Evolutionary conservation across 2,888 invertebrate species (phyloP).

Genomic region (Plagodis pulveraria): DNA sequence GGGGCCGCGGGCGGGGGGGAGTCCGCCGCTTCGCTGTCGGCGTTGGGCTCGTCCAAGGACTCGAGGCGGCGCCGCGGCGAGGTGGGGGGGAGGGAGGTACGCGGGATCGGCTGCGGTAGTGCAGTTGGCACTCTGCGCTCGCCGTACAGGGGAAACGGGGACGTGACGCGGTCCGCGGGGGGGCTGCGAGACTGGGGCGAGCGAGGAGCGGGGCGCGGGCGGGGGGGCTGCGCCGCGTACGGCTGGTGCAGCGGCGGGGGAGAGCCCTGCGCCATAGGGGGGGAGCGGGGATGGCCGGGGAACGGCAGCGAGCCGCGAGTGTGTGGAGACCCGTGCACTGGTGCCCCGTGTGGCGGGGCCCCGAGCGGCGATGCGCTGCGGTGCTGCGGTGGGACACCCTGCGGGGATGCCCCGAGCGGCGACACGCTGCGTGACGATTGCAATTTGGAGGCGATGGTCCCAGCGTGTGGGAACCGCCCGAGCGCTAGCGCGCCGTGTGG

Average conservation of each 20-base stretch:
- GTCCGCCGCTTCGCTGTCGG: not conserved
- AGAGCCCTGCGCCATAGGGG: not conserved
- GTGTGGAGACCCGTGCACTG: not conserved
- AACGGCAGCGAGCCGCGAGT: slow-evolving; percentile 16
- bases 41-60: slow-evolving; percentile 24
- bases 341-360: too few species aligned
- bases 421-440: not conserved
- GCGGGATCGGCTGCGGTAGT: slow-evolving; percentile 23
- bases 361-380: slow-evolving; percentile 14
- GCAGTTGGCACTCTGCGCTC: slow-evolving; percentile 24
- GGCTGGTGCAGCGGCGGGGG: slow-evolving; percentile 28
- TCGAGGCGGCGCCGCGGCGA: slow-evolving; percentile 21
- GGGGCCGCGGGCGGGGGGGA: slow-evolving; percentile 34
- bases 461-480: slow-evolving; percentile 18
- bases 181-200: slow-evolving; percentile 20
- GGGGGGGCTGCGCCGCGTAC: slow-evolving; percentile 20
- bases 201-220: slow-evolving; percentile 27
- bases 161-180: slow-evolving; percentile 44
- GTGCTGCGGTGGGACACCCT: not conserved
- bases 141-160: slow-evolving; percentile 41
- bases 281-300: slow-evolving; percentile 6
- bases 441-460: not conserved
- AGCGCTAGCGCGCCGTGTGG: slow-evolving; percentile 8
- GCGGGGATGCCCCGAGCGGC: too few species aligned
- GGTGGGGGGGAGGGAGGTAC: slow-evolving; percentile 15